Evolutionary conservation across 2,888 invertebrate species (phyloP), one percentile per base, ranked within the genome.

Genomic region (Euproctis similis): DNA sequence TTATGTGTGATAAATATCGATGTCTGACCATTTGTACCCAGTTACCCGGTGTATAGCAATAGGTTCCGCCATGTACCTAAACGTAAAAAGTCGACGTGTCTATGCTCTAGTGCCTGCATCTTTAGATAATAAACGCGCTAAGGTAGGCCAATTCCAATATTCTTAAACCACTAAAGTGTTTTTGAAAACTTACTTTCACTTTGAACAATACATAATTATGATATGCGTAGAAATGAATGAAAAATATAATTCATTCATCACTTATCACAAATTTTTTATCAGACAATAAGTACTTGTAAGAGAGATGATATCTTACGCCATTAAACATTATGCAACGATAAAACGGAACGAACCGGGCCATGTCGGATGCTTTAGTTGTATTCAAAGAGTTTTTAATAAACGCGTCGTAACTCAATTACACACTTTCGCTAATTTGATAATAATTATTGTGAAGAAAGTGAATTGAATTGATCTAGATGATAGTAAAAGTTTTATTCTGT

Each of bases 391-490:
- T 36, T 34, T 28, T n/a, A n/a, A 19, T 36, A 24, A 36, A 44
- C 47, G 44, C 43, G 36, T 44, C 41, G 34, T 49, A 46, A 45
- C n/a, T n/a, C 38, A 55, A 61, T 63, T 60, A 53, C 49, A 60
- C 56, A 64, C 64, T 68, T 67, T 68, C 62, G 36, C 64, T 50
- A 53, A 43, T 44, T 43, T 38, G 40, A 51, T 55, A 50, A n/a
- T n/a, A n/a, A 55, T 53, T 54, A 30, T 11, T 16, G 24, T 35
- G 25, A 47, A 28, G 54, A 56, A 56, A 59, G 58, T 49, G 33
- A 33, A 46, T 22, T 22, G 38, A 38, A 41, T 37, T 36, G 26
- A 36, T 32, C 39, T 41, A 32, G 5, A 10, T 21, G 10, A 11
- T n/a, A n/a, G n/a, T n/a, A n/a, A n/a, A n/a, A n/a, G n/a, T n/a